Evolutionary conservation across 2,113 vertebrate genomes (phyloP).

Genomic region (Mormoops blainvillei): DNA sequence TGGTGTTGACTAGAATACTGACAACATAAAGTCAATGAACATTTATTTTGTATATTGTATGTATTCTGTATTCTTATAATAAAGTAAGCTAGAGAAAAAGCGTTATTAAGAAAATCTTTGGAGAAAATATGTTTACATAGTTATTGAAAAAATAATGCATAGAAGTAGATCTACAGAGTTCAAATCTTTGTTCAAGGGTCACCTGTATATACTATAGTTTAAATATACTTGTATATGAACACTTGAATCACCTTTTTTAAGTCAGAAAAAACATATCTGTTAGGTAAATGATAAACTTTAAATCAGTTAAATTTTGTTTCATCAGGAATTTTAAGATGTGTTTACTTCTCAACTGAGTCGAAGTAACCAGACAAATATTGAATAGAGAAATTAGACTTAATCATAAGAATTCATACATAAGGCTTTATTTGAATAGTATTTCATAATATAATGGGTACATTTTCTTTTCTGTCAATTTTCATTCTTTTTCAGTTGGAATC

Average conservation of each 20-base stretch:
- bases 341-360: neutral
- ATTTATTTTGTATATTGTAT: neutral
- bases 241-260: neutral
- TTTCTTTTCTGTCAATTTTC: neutral
- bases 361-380: neutral
- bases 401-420: neutral
- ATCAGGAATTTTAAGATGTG: neutral
- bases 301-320: conserved; percentile 21
- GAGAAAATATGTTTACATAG: neutral
- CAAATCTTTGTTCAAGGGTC: neutral
- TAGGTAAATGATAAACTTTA: neutral
- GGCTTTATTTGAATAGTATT: neutral
- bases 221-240: neutral
- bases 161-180: neutral
- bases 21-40: neutral
- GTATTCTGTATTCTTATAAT: neutral
- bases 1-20: neutral
- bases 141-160: neutral
- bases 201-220: neutral
- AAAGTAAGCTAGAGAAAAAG: neutral
- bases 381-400: neutral
- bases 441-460: neutral
- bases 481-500: conserved; percentile 90
- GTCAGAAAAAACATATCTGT: neutral
- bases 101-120: neutral